Conservation (phyloP, 1,140 invertebrate species). For the Zaprionus lachaisei region DNA sequence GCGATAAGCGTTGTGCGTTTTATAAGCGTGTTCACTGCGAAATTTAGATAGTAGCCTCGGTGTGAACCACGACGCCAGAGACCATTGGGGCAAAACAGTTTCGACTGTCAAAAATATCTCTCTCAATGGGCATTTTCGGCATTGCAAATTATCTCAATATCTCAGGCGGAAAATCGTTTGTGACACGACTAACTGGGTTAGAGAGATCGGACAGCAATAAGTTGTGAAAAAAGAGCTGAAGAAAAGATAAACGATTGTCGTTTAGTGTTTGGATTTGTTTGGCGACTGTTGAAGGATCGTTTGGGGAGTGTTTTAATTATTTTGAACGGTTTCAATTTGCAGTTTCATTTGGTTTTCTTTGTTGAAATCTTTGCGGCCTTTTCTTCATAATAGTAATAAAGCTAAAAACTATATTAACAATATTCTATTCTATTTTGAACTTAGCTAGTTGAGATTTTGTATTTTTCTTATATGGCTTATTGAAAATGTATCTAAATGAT, state of each 20-base stretch:
- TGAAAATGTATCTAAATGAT: too few relatives aligned
- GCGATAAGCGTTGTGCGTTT: slow-evolving; percentile 66
- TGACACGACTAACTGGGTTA: slow-evolving; percentile 4
- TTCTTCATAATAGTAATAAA: too few relatives aligned
- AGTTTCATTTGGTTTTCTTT: too few relatives aligned
- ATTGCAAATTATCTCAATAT: slow-evolving; percentile 25
- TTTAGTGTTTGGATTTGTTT: not conserved
- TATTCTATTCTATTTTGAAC: too few relatives aligned
- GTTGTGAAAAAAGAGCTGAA: not conserved
- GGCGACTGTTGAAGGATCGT: not conserved
- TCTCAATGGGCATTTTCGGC: slow-evolving; percentile 14
- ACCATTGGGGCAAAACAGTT: slow-evolving; percentile 10
- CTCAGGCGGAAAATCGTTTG: slow-evolving; percentile 6
- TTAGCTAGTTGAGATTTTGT: too few relatives aligned
- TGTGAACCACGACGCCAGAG: slow-evolving; percentile 22
- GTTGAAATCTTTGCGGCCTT: too few relatives aligned
- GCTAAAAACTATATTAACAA: too few relatives aligned
- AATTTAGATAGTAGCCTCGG: slow-evolving; percentile 67
- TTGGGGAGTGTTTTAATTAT: not conserved
- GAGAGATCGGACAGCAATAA: not conserved
- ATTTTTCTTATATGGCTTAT: too few relatives aligned
- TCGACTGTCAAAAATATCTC: slow-evolving; percentile 45
- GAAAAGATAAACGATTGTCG: not conserved
- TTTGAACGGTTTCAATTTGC: not conserved
- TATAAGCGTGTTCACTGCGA: slow-evolving; percentile 71